Conservation (phyloP, 2,888 invertebrate species). For the Enchytraeus crypticus region DNA sequence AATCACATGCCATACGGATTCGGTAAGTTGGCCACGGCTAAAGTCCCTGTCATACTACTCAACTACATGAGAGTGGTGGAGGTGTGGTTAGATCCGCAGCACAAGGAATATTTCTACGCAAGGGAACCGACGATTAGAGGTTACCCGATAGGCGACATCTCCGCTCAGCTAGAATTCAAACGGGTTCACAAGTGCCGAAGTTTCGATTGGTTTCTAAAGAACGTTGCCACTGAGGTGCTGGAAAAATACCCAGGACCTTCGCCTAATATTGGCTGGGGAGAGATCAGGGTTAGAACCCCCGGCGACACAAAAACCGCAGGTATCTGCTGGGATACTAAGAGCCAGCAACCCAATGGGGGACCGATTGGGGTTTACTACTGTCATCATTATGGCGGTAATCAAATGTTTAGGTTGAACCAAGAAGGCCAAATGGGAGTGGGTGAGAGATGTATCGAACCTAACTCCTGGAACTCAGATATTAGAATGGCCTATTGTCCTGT, state of each 20-base stretch:
- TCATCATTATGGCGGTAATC: slow-evolving; percentile 89
- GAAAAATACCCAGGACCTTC: slow-evolving; percentile 90
- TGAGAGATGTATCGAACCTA: slow-evolving; percentile 84
- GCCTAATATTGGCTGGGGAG: slow-evolving; percentile 88
- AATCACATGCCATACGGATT: slow-evolving; percentile 96
- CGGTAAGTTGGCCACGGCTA: slow-evolving; percentile 61
- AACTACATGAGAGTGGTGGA: slow-evolving; percentile 96
- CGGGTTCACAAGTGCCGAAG: slow-evolving; percentile 78
- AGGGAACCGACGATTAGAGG: slow-evolving; percentile 52
- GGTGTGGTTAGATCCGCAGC: slow-evolving; percentile 95
- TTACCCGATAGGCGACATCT: slow-evolving; percentile 40
- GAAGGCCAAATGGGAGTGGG: slow-evolving; percentile 90
- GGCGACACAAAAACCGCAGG: no score
- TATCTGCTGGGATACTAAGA: slow-evolving; percentile 86
- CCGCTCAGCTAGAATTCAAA: slow-evolving; percentile 59
- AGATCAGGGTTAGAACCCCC: slow-evolving; percentile 47
- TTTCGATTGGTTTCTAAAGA: slow-evolving; percentile 93
- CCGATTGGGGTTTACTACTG: slow-evolving; percentile 79
- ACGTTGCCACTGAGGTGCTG: slow-evolving; percentile 82
- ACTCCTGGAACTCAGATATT: slow-evolving; percentile 49
- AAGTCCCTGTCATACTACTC: slow-evolving; percentile 88
- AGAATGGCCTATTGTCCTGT: slow-evolving; percentile 76
- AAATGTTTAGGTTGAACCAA: slow-evolving; percentile 68
- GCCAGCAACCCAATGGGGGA: slow-evolving; percentile 73
- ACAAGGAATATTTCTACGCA: slow-evolving; percentile 93